phyloP scores from a whole-genome alignment of 1,140 invertebrate genomes.

The Rhynchophorus ferrugineus region DNA sequence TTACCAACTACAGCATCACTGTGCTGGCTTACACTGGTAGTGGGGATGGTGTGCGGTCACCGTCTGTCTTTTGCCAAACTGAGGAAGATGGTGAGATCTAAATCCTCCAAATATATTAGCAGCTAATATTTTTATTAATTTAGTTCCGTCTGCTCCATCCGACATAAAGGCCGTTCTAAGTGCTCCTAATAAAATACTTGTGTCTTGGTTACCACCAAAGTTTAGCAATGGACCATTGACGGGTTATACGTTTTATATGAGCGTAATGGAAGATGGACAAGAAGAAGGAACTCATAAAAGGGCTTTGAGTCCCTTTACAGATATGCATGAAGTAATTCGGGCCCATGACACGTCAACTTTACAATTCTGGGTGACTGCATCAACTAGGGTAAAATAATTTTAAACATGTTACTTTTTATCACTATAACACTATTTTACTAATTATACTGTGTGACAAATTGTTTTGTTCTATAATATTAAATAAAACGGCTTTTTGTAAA shows the following conservation, averaged over 20 bases:
- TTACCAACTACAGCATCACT: conserved; percentile 90
- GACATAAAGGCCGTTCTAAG: conserved; percentile 82
- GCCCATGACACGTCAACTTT: conserved; percentile 63
- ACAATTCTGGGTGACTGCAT: conserved; percentile 76
- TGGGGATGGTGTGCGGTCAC: conserved; percentile 78
- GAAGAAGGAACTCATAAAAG: conserved; percentile 65
- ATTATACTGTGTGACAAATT: background rate
- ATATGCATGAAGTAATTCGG: conserved; percentile 63
- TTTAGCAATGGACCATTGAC: conserved; percentile 68
- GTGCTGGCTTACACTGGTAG: conserved; percentile 80
- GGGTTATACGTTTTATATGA: conserved; percentile 76
- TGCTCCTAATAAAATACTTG: conserved; percentile 72
- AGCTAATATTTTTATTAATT: too few species aligned
- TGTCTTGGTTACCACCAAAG: conserved; percentile 77
- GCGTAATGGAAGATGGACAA: conserved; percentile 63
- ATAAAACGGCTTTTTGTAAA: too few species aligned
- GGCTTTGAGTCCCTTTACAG: conserved; percentile 54
- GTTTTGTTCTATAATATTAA: too few species aligned
- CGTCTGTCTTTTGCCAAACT: conserved; percentile 79
- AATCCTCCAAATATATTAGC: too few species aligned
- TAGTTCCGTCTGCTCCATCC: conserved; percentile 77
- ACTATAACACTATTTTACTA: background rate
- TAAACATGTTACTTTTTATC: background rate
- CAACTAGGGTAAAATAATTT: conserved; percentile 47
- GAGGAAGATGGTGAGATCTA: conserved; percentile 75